Conservation (phyloP, 2,888 invertebrate genomes). For the Ichneumoninae sp. region DNA sequence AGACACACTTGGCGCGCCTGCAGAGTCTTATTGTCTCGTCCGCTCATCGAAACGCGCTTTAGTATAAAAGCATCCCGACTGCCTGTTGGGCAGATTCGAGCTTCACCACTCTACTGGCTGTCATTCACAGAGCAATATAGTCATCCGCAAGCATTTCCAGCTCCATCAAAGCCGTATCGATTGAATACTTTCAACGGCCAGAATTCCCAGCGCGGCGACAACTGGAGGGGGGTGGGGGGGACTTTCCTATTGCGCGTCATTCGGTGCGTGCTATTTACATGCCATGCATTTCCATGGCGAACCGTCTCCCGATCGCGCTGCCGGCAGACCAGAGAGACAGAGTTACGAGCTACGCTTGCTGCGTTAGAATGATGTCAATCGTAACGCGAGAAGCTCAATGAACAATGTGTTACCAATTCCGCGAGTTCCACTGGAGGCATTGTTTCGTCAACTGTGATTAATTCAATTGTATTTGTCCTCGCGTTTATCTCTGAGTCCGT, state of each 20-base stretch:
- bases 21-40: constrained; percentile 47
- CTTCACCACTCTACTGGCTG: constrained; percentile 38
- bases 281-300: constrained; percentile 53
- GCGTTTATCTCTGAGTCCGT: constrained; percentile 23
- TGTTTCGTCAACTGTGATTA: constrained; percentile 44
- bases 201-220: constrained; percentile 18
- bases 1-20: constrained; percentile 22
- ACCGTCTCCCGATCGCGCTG: constrained; percentile 17
- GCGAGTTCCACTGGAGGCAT: constrained; percentile 20
- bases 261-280: constrained; percentile 56
- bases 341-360: constrained; percentile 14
- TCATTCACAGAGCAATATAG: constrained; percentile 58
- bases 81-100: constrained; percentile 40
- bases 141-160: constrained; percentile 39
- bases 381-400: constrained; percentile 44
- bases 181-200: constrained; percentile 46
- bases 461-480: constrained; percentile 35
- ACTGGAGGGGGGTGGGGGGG: neutral
- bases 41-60: constrained; percentile 26
- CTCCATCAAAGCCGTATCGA: constrained; percentile 41
- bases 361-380: constrained; percentile 20
- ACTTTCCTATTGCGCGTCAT: constrained; percentile 38
- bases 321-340: constrained; percentile 12
- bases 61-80: constrained; percentile 29
- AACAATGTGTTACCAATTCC: constrained; percentile 47